phyloP scores from a whole-genome alignment of 2,797 vertebrate genomes.

The Pangasius larnaudii region DNA sequence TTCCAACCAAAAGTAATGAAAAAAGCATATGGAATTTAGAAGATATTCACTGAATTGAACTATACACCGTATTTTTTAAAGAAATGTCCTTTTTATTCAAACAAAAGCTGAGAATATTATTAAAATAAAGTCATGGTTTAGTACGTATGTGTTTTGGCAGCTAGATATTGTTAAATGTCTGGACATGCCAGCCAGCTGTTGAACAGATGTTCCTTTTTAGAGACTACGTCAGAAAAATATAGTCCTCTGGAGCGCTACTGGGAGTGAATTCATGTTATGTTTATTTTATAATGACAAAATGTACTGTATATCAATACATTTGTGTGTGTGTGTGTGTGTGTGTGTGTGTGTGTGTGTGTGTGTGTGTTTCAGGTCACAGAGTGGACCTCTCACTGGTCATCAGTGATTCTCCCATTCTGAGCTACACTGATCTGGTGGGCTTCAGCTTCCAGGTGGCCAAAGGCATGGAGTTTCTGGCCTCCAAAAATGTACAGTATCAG shows the following conservation, averaged over 20 bases:
- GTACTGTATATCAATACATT: neutral
- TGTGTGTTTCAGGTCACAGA: slow-evolving; percentile 76
- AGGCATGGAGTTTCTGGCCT: slow-evolving; percentile 98
- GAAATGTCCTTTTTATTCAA: slow-evolving; percentile 4
- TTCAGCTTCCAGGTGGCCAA: slow-evolving; percentile 98
- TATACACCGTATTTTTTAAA: neutral
- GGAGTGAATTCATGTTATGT: neutral
- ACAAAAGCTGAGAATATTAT: slow-evolving; percentile 7
- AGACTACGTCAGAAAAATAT: neutral
- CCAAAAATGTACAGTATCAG: slow-evolving; percentile 86
- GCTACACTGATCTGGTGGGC: slow-evolving; percentile 90
- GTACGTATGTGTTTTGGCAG: slow-evolving; percentile 21
- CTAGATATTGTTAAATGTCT: neutral
- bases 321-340: slow-evolving; percentile 24
- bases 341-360: slow-evolving; percentile 35
- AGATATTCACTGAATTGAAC: neutral
- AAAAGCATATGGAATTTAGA: neutral
- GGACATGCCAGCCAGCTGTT: slow-evolving; percentile 28
- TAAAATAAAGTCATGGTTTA: slow-evolving; percentile 8
- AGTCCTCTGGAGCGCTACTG: neutral
- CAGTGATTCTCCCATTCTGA: slow-evolving; percentile 88
- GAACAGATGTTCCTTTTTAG: slow-evolving; percentile 12
- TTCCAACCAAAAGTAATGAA: neutral
- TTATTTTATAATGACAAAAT: neutral
- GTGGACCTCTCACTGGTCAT: slow-evolving; percentile 80